Conservation (phyloP, 2,888 invertebrate genomes). For the Achlya flavicornis region DNA sequence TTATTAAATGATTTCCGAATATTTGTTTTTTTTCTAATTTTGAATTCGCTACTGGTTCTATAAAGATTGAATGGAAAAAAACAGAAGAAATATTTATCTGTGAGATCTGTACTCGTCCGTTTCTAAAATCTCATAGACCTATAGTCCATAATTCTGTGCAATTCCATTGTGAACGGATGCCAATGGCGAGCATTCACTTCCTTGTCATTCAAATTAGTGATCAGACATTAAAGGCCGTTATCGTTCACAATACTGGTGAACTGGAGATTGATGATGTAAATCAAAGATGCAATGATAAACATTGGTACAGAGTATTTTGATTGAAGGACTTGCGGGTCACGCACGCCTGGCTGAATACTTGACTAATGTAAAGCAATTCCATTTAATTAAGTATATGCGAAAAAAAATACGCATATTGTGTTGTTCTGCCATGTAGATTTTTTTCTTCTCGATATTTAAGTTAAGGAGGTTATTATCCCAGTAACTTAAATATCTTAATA, state of each 20-base stretch:
- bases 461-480: no score
- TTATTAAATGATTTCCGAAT: no score
- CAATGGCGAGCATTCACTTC: constrained; percentile 30
- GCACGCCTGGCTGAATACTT: background rate
- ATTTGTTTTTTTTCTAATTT: no score
- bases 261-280: constrained; percentile 10
- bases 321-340: constrained; percentile 10
- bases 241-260: constrained; percentile 1
- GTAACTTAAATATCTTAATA: no score
- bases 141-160: background rate
- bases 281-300: constrained; percentile 4
- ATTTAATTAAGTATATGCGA: background rate
- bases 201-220: constrained; percentile 24
- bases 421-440: no score
- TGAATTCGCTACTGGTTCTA: no score
- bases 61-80: no score
- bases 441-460: no score
- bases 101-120: background rate
- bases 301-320: constrained; percentile 2
- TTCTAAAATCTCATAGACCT: background rate
- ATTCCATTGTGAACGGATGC: constrained; percentile 20
- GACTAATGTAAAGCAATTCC: background rate
- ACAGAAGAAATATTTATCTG: background rate
- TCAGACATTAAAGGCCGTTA: constrained; percentile 1
- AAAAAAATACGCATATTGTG: background rate